These are phyloP conservation scores for Nasonia longicornis DNA, from an alignment of 1,140 invertebrate species.

Conservation along the genomic window DNA sequence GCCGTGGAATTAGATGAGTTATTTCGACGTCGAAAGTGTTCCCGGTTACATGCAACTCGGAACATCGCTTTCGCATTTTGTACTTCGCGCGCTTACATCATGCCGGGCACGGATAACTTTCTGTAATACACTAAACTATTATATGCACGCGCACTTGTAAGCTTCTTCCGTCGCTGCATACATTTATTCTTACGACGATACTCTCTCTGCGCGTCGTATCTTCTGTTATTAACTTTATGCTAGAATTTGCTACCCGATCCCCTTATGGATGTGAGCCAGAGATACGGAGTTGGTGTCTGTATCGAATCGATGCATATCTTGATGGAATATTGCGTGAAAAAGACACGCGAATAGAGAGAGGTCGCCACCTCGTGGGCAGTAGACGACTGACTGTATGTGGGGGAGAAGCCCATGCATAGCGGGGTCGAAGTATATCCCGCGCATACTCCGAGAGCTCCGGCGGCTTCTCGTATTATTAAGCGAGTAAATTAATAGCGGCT, in stretches of 20 bases:
- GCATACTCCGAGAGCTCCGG: slow-evolving; percentile 10
- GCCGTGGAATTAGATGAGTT: not conserved
- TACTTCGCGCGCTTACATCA: not conserved
- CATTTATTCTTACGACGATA: no score
- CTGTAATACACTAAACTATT: not conserved
- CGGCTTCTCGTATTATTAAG: slow-evolving; percentile 61
- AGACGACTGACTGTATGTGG: not conserved
- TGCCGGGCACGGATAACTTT: not conserved
- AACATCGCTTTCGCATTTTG: not conserved
- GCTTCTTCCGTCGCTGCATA: not conserved
- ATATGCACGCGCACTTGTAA: not conserved
- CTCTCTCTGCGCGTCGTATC: not conserved
- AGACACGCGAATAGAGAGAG: slow-evolving; percentile 1
- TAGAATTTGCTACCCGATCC: not conserved
- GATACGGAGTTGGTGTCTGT: no score
- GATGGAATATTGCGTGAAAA: no score
- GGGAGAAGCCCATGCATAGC: slow-evolving; percentile 6
- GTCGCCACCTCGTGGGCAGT: slow-evolving; percentile 24
- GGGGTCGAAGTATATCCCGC: slow-evolving; percentile 42
- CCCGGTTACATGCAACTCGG: not conserved
- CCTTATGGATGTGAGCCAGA: not conserved
- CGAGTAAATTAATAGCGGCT: slow-evolving; percentile 67
- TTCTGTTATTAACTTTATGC: not conserved
- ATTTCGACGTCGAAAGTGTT: not conserved
- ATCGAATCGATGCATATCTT: no score